phyloP scores from a whole-genome alignment of 2,113 vertebrate genomes.

The Ciconia boyciana region DNA sequence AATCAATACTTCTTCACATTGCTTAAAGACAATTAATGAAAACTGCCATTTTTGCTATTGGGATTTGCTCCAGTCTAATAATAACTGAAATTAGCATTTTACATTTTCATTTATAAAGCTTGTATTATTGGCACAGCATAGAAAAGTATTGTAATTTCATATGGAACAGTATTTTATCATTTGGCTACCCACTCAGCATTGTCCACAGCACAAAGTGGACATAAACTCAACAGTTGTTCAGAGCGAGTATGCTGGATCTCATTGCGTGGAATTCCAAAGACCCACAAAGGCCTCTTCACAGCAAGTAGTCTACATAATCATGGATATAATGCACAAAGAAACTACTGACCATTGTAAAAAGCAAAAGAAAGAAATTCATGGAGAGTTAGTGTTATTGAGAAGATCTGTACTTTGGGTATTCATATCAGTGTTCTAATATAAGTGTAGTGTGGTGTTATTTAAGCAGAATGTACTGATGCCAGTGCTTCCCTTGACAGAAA shows the following conservation, averaged over 20 bases:
- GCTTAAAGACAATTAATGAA: not conserved
- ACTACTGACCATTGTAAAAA: not conserved
- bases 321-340: not conserved
- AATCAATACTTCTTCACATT: not conserved
- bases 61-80: not conserved
- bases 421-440: not conserved
- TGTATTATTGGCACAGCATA: not conserved
- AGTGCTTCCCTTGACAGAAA: not conserved
- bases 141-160: not conserved
- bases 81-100: not conserved
- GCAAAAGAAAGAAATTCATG: not conserved
- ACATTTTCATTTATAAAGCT: not conserved
- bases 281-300: not conserved
- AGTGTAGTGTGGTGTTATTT: not conserved
- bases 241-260: not conserved
- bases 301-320: not conserved
- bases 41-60: not conserved
- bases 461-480: not conserved
- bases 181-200: not conserved
- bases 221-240: not conserved
- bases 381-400: not conserved
- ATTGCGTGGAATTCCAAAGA: not conserved
- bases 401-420: not conserved
- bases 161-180: not conserved
- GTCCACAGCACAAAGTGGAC: not conserved